phyloP scores from a whole-genome alignment of 2,888 invertebrate species.

The Melipona bicolor region DNA sequence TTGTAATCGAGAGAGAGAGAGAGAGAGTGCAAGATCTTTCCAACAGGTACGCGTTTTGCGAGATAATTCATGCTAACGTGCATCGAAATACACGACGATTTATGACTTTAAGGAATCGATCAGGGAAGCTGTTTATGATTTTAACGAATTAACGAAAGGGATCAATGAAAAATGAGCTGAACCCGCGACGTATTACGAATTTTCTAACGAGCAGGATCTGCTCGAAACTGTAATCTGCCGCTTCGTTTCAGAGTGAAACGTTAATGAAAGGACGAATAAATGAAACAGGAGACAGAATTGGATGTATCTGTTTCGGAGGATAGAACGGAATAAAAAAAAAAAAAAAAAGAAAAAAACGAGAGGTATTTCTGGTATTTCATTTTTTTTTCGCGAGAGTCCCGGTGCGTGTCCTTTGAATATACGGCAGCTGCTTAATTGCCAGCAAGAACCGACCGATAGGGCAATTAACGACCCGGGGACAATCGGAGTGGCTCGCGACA shows the following conservation, averaged over 20 bases:
- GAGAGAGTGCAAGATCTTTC: neutral
- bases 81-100: too few species aligned
- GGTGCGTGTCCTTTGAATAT: constrained; percentile 32
- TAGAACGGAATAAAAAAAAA: constrained; percentile 3
- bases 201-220: neutral
- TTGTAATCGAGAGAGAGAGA: neutral
- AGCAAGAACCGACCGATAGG: constrained; percentile 31
- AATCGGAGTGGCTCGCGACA: constrained; percentile 22
- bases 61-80: too few species aligned
- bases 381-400: neutral
- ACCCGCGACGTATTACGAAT: neutral
- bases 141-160: neutral
- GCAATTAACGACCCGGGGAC: constrained; percentile 66
- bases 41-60: too few species aligned
- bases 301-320: constrained; percentile 4
- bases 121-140: too few species aligned
- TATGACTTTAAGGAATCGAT: too few species aligned
- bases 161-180: neutral
- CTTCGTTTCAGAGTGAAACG: neutral
- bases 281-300: too few species aligned
- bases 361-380: neutral
- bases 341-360: constrained; percentile 8
- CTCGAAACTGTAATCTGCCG: neutral
- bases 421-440: constrained; percentile 59
- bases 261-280: neutral